Evolutionary conservation across 1,140 invertebrate species (phyloP).

Genomic region (Bombyx mori): DNA sequence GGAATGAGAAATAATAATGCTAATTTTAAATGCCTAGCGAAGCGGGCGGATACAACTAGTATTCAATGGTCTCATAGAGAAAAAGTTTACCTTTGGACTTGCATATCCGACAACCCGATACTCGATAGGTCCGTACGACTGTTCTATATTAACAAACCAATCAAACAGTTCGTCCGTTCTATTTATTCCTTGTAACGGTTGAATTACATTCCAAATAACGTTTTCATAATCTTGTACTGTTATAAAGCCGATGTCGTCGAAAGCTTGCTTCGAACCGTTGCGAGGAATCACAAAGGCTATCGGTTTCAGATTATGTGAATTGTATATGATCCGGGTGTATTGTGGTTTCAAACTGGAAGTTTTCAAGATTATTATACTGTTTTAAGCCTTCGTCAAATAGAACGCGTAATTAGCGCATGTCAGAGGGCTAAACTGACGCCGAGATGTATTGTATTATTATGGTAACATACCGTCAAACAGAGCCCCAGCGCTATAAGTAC

Average conservation of each 20-base stretch:
- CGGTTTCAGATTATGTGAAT: constrained; percentile 13
- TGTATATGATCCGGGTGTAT: constrained; percentile 33
- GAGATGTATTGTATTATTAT: no score
- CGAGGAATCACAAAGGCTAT: constrained; percentile 34
- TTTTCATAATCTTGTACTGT: constrained; percentile 15
- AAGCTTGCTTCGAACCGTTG: constrained; percentile 26
- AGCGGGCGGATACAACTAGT: no score
- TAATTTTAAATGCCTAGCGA: no score
- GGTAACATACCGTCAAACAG: no score
- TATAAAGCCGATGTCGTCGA: constrained; percentile 44
- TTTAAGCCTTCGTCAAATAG: no score
- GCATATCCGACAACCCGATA: constrained; percentile 39
- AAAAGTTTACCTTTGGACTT: constrained; percentile 25
- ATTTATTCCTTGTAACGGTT: constrained; percentile 16
- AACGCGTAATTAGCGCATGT: no score
- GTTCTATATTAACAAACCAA: constrained; percentile 28
- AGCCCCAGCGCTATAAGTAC: no score
- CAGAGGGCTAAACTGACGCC: no score
- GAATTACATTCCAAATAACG: constrained; percentile 16
- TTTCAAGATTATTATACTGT: background rate
- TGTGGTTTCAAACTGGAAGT: constrained; percentile 32
- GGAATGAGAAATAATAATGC: no score
- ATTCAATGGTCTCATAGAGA: no score
- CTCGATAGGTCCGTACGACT: constrained; percentile 7
- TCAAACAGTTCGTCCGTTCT: constrained; percentile 30